Percentiles rank a stretch among this genome's conserved stretches.
phyloP scores from a whole-genome alignment of 2,797 vertebrate genomes.

The Takifugu ocellatus region DNA sequence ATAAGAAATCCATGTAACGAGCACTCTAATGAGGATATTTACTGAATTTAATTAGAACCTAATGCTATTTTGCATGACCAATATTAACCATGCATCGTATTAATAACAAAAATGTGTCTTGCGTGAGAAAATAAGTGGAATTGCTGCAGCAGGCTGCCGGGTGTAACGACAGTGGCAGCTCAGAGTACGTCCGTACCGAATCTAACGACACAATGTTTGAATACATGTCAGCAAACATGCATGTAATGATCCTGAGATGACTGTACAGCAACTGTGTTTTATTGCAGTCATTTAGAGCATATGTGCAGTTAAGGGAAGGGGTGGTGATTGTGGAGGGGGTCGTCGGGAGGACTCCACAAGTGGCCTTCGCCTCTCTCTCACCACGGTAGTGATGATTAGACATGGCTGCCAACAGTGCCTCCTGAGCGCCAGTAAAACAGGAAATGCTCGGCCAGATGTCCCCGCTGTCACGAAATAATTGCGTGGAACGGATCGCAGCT shows the following conservation, averaged over 20 bases:
- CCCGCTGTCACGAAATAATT: slow-evolving; percentile 66
- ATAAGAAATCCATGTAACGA: no score
- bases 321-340: slow-evolving; percentile 8
- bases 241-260: slow-evolving; percentile 8
- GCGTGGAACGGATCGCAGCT: slow-evolving; percentile 53
- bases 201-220: slow-evolving; percentile 11
- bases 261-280: slow-evolving; percentile 9
- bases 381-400: slow-evolving; percentile 56
- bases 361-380: slow-evolving; percentile 47
- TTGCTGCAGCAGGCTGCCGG: not conserved
- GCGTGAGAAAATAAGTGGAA: not conserved
- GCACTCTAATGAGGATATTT: no score
- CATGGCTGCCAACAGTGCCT: slow-evolving; percentile 65
- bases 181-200: not conserved
- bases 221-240: slow-evolving; percentile 10
- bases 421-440: slow-evolving; percentile 72
- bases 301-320: slow-evolving; percentile 22
- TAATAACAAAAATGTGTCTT: not conserved
- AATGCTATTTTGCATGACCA: no score
- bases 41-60: no score
- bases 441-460: slow-evolving; percentile 69
- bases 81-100: not conserved
- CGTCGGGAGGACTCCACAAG: slow-evolving; percentile 56
- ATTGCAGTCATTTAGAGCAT: slow-evolving; percentile 22
- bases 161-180: not conserved